Percentiles rank a stretch among this genome's conserved stretches.
Conservation (phyloP, 2,113 vertebrate genomes). For the Dicerorhinus sumatrensis region DNA sequence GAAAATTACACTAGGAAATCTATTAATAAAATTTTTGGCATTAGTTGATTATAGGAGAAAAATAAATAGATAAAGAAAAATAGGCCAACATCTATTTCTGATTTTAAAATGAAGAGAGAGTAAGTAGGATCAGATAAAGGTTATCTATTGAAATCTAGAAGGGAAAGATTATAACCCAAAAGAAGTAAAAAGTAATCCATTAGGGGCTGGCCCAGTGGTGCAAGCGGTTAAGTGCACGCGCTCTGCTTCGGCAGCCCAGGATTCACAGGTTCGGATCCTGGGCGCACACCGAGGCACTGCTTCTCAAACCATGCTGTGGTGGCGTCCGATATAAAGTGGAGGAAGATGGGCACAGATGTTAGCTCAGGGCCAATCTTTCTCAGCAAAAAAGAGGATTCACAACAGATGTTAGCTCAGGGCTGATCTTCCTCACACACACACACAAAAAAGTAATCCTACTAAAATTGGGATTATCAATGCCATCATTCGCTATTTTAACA, state of each 20-base stretch:
- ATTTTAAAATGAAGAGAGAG: constrained; percentile 24
- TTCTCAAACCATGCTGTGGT: too few relatives aligned
- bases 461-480: not conserved
- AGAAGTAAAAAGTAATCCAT: not conserved
- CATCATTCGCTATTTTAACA: not conserved
- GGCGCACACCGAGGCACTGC: too few relatives aligned
- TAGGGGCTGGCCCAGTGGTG: not conserved
- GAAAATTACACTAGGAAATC: not conserved
- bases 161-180: not conserved
- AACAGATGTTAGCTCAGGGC: too few relatives aligned
- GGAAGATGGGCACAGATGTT: too few relatives aligned
- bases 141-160: not conserved
- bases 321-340: too few relatives aligned
- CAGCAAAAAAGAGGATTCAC: too few relatives aligned
- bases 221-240: too few relatives aligned
- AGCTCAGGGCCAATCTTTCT: too few relatives aligned
- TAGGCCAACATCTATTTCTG: not conserved
- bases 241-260: too few relatives aligned
- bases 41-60: not conserved
- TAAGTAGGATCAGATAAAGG: not conserved
- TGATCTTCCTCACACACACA: too few relatives aligned
- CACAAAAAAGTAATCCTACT: not conserved
- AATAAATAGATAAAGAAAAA: not conserved
- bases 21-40: not conserved
- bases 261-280: too few relatives aligned